Conservation (phyloP, 1,140 invertebrate species). For the Portunus trituberculatus region DNA sequence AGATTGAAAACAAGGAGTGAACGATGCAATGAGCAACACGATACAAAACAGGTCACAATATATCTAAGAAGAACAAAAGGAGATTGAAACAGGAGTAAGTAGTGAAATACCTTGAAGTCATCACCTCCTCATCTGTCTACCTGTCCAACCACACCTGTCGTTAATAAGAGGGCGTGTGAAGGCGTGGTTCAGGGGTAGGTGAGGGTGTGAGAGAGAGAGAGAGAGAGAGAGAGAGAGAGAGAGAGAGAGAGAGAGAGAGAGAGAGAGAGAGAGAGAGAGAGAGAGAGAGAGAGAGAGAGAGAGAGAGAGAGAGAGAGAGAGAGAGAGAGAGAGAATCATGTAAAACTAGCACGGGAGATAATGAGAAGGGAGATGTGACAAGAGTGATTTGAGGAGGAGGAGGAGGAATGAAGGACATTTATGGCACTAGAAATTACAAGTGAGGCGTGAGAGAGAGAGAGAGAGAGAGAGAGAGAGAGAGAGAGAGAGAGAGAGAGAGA, state of each 20-base stretch:
- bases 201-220: not conserved
- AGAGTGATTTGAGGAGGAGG: not conserved
- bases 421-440: too few species aligned
- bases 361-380: not conserved
- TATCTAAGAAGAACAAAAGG: too few species aligned
- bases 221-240: constrained; percentile 8
- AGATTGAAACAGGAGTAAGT: too few species aligned
- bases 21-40: too few species aligned
- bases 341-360: not conserved
- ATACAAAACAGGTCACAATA: too few species aligned
- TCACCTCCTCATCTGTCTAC: not conserved
- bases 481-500: too few species aligned
- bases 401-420: not conserved
- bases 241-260: not conserved
- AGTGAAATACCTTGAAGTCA: not conserved
- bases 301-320: constrained; percentile 20
- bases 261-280: not conserved
- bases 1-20: too few species aligned
- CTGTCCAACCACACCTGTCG: not conserved
- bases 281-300: constrained; percentile 20
- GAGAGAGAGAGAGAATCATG: not conserved
- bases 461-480: too few species aligned
- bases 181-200: too few species aligned
- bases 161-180: too few species aligned
- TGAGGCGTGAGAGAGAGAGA: too few species aligned